Conservation (phyloP, 2,797 vertebrate species). For the Lithobates sylvaticus region DNA sequence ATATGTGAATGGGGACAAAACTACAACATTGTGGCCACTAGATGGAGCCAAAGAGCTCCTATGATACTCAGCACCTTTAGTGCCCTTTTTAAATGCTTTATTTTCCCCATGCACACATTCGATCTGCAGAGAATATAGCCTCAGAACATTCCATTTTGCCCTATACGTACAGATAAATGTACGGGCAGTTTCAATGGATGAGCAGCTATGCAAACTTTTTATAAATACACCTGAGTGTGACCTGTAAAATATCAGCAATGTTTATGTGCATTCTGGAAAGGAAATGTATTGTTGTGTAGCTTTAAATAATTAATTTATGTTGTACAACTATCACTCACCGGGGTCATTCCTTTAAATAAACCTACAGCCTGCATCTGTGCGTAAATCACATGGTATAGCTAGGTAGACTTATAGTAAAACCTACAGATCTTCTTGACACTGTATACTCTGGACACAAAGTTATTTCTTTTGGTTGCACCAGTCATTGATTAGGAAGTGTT, state of each 20-base stretch:
- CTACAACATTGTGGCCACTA: no score
- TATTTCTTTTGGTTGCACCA: not conserved
- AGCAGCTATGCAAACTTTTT: no score
- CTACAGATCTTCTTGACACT: not conserved
- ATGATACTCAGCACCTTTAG: no score
- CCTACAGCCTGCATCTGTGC: not conserved
- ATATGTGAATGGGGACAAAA: no score
- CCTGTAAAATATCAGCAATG: not conserved
- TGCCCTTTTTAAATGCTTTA: no score
- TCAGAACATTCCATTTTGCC: no score
- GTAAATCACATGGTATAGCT: not conserved
- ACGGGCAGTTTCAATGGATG: no score
- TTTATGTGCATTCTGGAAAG: not conserved
- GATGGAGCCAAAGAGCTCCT: no score
- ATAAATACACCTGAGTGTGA: no score
- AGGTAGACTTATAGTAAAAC: not conserved
- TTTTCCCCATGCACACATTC: no score
- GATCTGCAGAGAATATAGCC: no score
- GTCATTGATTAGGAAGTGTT: conserved; percentile 24
- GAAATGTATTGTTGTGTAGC: not conserved
- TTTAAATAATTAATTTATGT: not conserved
- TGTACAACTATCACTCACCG: not conserved
- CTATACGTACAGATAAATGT: no score
- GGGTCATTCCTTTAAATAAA: not conserved
- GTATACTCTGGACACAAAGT: not conserved